Evolutionary conservation across 2,797 vertebrate genomes (phyloP).

Genomic region (Odontamblyopus rebecca): DNA sequence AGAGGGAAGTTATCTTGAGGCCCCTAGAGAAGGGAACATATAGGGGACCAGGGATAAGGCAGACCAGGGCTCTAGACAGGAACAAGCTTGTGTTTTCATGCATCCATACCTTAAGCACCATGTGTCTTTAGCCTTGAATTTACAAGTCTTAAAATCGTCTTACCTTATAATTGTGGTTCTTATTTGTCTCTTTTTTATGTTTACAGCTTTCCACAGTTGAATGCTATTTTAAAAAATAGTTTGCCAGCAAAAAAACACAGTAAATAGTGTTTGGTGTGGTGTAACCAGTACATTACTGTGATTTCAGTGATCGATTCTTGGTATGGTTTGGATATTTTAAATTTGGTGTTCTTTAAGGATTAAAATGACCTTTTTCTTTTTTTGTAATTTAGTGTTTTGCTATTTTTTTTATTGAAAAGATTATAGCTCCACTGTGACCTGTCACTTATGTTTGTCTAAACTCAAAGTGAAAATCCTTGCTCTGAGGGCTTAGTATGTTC

Average conservation of each 20-base stretch:
- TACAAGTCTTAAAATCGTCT: not conserved
- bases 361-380: not conserved
- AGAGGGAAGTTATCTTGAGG: conserved; percentile 67
- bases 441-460: not conserved
- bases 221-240: no score
- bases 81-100: conserved; percentile 46
- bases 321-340: not conserved
- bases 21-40: conserved; percentile 55
- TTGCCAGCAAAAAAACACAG: no score
- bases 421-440: not conserved
- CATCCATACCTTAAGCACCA: conserved; percentile 6
- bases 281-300: not conserved
- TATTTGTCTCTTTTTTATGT: not conserved
- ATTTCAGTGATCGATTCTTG: not conserved
- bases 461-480: not conserved
- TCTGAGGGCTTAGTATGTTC: no score
- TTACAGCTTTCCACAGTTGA: not conserved
- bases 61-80: conserved; percentile 49
- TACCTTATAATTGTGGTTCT: not conserved
- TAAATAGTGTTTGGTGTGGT: not conserved
- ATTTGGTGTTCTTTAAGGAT: not conserved
- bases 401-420: not conserved
- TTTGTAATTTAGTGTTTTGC: not conserved
- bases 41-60: conserved; percentile 58
- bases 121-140: not conserved